phyloP scores from a whole-genome alignment of 2,797 vertebrate genomes.

The Sibirionetta formosa region DNA sequence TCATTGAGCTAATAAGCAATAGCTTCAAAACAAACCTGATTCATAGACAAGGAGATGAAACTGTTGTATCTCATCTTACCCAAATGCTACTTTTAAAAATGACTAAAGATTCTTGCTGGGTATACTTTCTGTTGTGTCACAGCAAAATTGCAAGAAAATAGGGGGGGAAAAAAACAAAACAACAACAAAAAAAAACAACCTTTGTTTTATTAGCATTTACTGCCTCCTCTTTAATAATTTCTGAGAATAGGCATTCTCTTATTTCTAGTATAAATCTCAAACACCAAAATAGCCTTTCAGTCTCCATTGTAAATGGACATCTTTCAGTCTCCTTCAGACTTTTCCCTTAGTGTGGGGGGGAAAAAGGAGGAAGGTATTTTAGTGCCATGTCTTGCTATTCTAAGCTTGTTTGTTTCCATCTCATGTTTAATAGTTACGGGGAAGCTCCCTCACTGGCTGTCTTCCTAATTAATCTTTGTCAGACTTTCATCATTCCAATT shows the following conservation, averaged over 20 bases:
- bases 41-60: neutral
- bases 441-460: neutral
- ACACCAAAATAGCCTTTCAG: neutral
- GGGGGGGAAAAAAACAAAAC: neutral
- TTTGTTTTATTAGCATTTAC: slow-evolving; percentile 27
- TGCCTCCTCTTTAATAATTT: neutral
- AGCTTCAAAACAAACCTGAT: neutral
- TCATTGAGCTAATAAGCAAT: neutral
- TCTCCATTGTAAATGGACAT: neutral
- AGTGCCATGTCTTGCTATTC: neutral
- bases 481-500: neutral
- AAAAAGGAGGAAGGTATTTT: neutral
- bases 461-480: neutral
- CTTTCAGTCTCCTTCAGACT: neutral
- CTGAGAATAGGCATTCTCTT: neutral
- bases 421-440: neutral
- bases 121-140: neutral
- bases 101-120: neutral
- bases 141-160: neutral
- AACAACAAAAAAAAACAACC: too few species aligned
- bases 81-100: neutral
- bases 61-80: neutral
- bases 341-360: neutral
- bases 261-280: neutral
- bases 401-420: neutral